Conservation (phyloP, 1,140 invertebrate species). For the Brachionus rotundiformis region DNA sequence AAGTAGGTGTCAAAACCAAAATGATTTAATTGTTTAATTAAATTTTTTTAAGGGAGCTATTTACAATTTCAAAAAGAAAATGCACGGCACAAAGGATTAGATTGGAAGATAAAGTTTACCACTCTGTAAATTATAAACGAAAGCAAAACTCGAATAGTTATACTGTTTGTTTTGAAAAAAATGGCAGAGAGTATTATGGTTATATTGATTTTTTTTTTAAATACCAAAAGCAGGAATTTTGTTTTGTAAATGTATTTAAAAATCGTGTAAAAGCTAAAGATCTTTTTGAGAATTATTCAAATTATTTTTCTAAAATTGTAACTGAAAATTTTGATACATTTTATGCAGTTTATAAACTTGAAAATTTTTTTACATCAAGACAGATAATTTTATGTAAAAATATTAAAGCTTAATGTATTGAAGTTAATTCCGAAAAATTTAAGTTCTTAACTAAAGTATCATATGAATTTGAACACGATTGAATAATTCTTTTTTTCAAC, state of each 20-base stretch:
- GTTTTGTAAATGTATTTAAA: neutral
- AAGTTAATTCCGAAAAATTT: neutral
- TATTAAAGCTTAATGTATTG: neutral
- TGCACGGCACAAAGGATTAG: neutral
- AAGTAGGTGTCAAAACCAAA: neutral
- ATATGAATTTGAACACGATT: slow-evolving; percentile 40
- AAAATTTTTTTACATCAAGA: no score
- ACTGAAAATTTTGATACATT: neutral
- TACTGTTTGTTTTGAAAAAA: neutral
- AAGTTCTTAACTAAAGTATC: neutral
- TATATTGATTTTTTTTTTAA: slow-evolving; percentile 20
- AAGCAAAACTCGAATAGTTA: neutral
- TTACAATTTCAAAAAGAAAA: neutral
- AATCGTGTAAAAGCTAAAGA: neutral
- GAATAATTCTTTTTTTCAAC: neutral
- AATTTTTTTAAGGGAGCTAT: neutral
- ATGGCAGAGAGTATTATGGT: neutral
- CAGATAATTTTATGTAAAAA: neutral
- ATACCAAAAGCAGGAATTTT: neutral
- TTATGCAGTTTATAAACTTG: neutral
- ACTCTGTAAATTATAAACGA: neutral
- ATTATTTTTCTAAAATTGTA: slow-evolving; percentile 12
- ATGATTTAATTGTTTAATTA: neutral
- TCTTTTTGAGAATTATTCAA: neutral
- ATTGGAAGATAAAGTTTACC: neutral